Evolutionary conservation across 2,113 vertebrate genomes (phyloP), one percentile per base, ranked within the genome.

Genomic region (Todiramphus saurophagus): DNA sequence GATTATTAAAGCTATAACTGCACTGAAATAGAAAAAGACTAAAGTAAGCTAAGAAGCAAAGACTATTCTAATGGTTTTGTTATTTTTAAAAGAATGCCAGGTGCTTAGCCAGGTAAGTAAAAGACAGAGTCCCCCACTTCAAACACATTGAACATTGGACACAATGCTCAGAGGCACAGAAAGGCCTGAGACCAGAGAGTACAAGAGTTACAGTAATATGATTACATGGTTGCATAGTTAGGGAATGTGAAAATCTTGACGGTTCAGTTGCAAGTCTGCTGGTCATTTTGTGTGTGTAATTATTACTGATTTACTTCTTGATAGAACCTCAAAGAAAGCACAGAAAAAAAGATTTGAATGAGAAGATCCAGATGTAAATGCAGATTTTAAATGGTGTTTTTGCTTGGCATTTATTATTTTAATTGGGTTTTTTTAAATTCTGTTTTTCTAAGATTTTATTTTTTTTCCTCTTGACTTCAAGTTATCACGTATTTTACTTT

Each of bases 261-360:
- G 95, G 83, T 77, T 96, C 95, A 77, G 33, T 70, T 85, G 86
- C 89, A 90, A 91, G 89, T 91, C 91, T 73, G 70, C 44, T 77
- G 96, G 94, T 94, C 93, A 85, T 89, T 96, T 82, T 80, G 66
- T 77, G 83, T 80, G 66, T 83, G 75, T 85, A 96, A 97, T 96
- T 96, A 89, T 94, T 97, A 95, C 94, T 96, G 96, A 97, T 95
- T 94, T 80, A 89, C 78, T 94, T 80, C 91, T 89, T 55, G 62
- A 94, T 31, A 79, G 81, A 91, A 87, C 63, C 67, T 43, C 84
- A 56, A 78, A 74, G 67, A 89, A 77, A 85, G 55, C 58, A 78
- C 1, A 0, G 69, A n/a, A 82, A 92, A 37, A 81, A 43, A 66
- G 17, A 83, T 58, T 31, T 72, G 37, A 87, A 90, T 35, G 11